phyloP scores from a whole-genome alignment of 2,797 vertebrate species.

The Parauchenoglanis punctatus region DNA sequence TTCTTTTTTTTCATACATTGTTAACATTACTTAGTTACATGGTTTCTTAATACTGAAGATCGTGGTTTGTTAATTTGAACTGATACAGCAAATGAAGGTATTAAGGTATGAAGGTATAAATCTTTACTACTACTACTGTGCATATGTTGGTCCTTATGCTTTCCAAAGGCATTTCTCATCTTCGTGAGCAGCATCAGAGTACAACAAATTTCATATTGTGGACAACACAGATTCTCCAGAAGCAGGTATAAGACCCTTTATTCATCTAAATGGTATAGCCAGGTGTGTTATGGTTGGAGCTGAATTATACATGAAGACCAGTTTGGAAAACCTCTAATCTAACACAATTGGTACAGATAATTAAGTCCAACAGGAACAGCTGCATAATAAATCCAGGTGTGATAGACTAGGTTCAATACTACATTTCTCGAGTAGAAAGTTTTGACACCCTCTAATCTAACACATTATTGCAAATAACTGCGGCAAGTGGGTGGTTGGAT shows the following conservation, averaged over 20 bases:
- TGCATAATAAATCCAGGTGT: background rate
- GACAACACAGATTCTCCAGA: background rate
- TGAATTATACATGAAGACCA: background rate
- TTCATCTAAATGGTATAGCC: background rate
- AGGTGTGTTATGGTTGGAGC: background rate
- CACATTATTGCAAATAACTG: background rate
- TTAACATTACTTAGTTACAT: no score
- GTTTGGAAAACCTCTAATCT: slow-evolving; percentile 1
- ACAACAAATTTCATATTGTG: background rate
- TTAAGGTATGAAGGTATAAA: no score
- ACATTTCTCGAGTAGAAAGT: background rate
- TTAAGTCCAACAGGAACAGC: background rate
- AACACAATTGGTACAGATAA: background rate
- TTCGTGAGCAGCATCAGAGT: background rate
- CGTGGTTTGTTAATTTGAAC: background rate
- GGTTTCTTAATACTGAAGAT: no score
- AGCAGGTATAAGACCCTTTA: no score
- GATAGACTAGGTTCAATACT: background rate
- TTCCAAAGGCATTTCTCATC: background rate
- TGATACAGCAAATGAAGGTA: background rate
- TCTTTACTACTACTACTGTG: no score
- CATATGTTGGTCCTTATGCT: no score
- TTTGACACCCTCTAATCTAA: background rate
- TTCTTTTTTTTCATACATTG: no score
- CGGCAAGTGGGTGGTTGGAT: background rate